Conservation (phyloP, 2,113 vertebrate genomes). For the Hymenochirus boettgeri region DNA sequence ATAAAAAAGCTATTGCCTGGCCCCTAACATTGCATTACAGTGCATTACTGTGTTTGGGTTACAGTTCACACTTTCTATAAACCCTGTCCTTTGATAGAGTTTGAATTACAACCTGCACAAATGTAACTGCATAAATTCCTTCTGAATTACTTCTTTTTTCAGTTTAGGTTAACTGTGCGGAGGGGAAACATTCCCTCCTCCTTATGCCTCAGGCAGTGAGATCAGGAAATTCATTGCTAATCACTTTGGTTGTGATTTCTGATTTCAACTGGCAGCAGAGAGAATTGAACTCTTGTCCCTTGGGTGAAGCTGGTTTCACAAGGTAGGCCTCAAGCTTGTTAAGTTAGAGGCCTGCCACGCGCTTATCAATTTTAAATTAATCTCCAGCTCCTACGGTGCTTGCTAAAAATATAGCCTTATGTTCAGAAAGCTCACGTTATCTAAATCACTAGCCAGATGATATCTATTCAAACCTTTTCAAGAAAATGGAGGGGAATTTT, state of each 20-base stretch:
- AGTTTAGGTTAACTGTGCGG: conserved; percentile 31
- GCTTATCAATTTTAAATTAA: conserved; percentile 74
- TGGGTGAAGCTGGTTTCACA: conserved; percentile 54
- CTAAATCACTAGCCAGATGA: conserved; percentile 51
- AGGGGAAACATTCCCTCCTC: conserved; percentile 43
- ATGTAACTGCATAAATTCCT: conserved; percentile 20
- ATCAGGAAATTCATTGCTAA: conserved; percentile 73
- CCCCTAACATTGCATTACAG: no score
- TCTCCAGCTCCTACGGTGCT: conserved; percentile 63
- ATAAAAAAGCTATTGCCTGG: no score
- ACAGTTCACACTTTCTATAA: no score
- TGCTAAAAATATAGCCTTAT: conserved; percentile 66
- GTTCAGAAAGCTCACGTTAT: conserved; percentile 61
- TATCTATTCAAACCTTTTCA: conserved; percentile 23
- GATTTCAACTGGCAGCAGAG: conserved; percentile 74
- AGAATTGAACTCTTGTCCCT: conserved; percentile 68
- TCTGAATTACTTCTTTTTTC: conserved; percentile 25
- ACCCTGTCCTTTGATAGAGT: conserved; percentile 7
- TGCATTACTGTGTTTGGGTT: no score
- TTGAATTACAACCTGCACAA: conserved; percentile 20
- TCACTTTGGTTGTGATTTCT: conserved; percentile 74
- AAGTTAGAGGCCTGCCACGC: conserved; percentile 59
- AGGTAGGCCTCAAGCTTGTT: conserved; percentile 70
- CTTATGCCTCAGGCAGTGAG: conserved; percentile 56
- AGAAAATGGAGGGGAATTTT: no score